Conservation (phyloP, 1,140 invertebrate genomes). For the Araneus ventricosus region DNA sequence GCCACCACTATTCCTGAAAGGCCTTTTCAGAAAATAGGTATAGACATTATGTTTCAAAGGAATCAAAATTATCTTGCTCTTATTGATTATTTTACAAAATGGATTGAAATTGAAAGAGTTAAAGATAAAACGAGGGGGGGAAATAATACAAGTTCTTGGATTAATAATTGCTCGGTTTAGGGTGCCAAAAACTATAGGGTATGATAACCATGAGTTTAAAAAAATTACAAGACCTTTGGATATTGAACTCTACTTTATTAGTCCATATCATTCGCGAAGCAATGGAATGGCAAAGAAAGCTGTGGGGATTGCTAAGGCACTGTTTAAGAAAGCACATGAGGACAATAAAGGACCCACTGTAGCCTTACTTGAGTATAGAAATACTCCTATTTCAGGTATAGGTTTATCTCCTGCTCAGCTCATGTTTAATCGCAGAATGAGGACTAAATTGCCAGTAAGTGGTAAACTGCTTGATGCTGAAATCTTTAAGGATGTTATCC, state of each 20-base stretch:
- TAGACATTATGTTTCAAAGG: conserved; percentile 3
- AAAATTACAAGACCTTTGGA: conserved; percentile 16
- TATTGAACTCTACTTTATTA: not conserved
- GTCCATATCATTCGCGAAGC: not conserved
- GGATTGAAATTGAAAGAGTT: not conserved
- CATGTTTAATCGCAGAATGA: not conserved
- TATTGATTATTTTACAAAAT: conserved; percentile 45
- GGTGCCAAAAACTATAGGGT: not conserved
- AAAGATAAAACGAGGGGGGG: conserved; percentile 2
- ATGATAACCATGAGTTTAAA: conserved; percentile 16
- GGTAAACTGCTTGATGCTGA: not conserved
- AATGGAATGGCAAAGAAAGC: conserved; percentile 54
- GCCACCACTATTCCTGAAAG: not conserved
- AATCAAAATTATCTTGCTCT: conserved; percentile 16
- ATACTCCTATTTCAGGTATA: conserved; percentile 14
- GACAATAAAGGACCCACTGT: not conserved
- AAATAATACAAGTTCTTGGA: not conserved
- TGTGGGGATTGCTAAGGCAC: not conserved
- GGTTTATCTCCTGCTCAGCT: conserved; percentile 21
- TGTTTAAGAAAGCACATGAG: conserved; percentile 43
- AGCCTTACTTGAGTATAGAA: conserved; percentile 57
- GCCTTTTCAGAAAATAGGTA: conserved; percentile 53
- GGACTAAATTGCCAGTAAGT: not conserved
- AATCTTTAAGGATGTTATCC: not conserved
- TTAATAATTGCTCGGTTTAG: not conserved